These are phyloP conservation scores for Tangara arthus DNA, from an alignment of 2,797 vertebrate species.

Conservation along the genomic window DNA sequence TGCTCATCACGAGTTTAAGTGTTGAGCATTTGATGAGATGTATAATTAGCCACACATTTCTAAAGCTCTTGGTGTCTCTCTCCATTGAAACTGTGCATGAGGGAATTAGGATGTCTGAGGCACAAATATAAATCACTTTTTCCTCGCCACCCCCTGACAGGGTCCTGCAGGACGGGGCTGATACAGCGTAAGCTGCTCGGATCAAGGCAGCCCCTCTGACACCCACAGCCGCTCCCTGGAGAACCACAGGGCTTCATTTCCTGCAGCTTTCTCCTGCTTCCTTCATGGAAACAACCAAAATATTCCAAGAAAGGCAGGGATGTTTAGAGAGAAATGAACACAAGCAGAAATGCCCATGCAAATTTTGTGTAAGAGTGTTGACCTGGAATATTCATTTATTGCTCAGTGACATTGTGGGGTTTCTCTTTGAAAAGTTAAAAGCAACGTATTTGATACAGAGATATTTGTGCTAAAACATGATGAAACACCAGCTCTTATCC, in stretches of 20 bases:
- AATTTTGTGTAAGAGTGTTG: fast-evolving
- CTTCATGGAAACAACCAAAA: neutral
- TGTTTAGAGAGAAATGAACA: neutral
- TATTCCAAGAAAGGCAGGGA: fast-evolving
- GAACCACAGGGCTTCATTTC: neutral
- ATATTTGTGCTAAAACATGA: neutral
- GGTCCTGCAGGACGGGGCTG: neutral
- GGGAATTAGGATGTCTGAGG: slow-evolving; percentile 58
- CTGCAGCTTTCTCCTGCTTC: neutral
- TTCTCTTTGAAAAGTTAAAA: neutral
- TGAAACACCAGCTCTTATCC: neutral
- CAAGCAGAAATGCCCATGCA: fast-evolving
- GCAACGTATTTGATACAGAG: fast-evolving
- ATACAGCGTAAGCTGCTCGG: neutral
- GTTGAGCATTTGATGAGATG: slow-evolving; percentile 62
- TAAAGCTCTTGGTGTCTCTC: slow-evolving; percentile 55
- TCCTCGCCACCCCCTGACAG: neutral
- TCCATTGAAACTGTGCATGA: slow-evolving; percentile 23
- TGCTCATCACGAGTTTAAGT: slow-evolving; percentile 34
- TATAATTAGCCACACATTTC: slow-evolving; percentile 64
- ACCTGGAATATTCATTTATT: fast-evolving
- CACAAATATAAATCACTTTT: slow-evolving; percentile 39
- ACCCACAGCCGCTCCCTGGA: neutral
- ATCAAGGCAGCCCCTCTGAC: neutral
- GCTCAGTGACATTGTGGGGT: neutral